Evolutionary conservation across 2,888 invertebrate species (phyloP).

Genomic region (Chloroclystis v-ata): DNA sequence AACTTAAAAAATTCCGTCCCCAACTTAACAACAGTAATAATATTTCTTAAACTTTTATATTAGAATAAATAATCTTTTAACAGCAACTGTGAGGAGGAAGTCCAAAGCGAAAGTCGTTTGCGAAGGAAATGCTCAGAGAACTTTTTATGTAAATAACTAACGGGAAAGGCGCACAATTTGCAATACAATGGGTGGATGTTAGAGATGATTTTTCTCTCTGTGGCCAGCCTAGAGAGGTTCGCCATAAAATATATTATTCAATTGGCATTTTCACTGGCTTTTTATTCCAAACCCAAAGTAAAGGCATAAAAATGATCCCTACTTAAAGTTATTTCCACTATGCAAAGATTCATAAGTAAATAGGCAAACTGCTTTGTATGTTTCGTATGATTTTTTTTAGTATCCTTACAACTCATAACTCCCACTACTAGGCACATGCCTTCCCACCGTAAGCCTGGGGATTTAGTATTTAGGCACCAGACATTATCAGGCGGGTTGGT

Average conservation of each 20-base stretch:
- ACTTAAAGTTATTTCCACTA: background rate
- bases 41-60: slow-evolving; percentile 20
- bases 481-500: too few relatives aligned
- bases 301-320: slow-evolving; percentile 49
- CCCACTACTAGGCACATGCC: too few relatives aligned
- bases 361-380: background rate
- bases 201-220: slow-evolving; percentile 73
- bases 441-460: too few relatives aligned
- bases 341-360: background rate
- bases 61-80: slow-evolving; percentile 32
- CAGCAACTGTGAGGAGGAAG: slow-evolving; percentile 40
- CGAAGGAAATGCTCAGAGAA: slow-evolving; percentile 60
- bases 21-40: slow-evolving; percentile 13
- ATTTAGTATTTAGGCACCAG: too few relatives aligned
- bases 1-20: too few relatives aligned
- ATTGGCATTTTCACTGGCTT: slow-evolving; percentile 66
- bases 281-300: slow-evolving; percentile 60
- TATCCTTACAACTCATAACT: too few relatives aligned
- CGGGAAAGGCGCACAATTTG: slow-evolving; percentile 71
- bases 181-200: slow-evolving; percentile 72
- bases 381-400: too few relatives aligned
- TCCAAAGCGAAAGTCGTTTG: slow-evolving; percentile 65
- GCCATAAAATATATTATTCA: slow-evolving; percentile 75
- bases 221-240: slow-evolving; percentile 66
- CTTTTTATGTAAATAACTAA: slow-evolving; percentile 71